These are phyloP conservation scores for Smittia sp. DNA, from an alignment of 2,888 invertebrate genomes.

Conservation along the genomic window DNA sequence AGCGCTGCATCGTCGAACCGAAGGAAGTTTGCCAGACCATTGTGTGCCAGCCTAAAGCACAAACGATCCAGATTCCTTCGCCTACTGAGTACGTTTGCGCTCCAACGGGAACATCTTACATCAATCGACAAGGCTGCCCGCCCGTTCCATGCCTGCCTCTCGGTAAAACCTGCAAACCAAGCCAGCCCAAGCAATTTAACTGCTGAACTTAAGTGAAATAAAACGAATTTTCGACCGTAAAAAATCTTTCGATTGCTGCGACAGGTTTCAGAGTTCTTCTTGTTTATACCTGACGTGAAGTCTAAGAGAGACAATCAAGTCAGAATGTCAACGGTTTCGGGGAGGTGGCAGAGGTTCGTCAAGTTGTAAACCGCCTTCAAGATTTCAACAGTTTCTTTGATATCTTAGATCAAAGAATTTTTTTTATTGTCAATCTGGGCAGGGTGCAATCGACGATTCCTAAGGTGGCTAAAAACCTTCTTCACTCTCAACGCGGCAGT, in stretches of 20 bases:
- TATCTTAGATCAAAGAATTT: no score
- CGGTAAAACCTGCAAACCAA: slow-evolving; percentile 20
- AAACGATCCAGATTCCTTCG: slow-evolving; percentile 50
- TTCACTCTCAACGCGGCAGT: no score
- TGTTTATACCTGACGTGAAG: no score
- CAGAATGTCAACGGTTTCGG: no score
- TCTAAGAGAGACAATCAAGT: no score
- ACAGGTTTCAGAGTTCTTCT: not conserved
- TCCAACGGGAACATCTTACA: slow-evolving; percentile 1
- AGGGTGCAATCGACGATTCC: no score
- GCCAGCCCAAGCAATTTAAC: not conserved
- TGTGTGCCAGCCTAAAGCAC: slow-evolving; percentile 51
- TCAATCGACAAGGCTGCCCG: slow-evolving; percentile 14
- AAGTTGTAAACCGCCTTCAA: no score
- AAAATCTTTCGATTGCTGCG: no score
- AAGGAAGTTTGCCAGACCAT: slow-evolving; percentile 50
- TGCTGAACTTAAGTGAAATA: not conserved
- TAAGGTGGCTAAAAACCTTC: no score
- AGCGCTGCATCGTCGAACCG: slow-evolving; percentile 49
- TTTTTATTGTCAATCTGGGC: no score
- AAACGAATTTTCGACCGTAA: not conserved
- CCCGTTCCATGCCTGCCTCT: slow-evolving; percentile 30
- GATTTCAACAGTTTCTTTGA: no score
- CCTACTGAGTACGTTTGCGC: slow-evolving; percentile 46
- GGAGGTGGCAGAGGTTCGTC: no score